Conservation (phyloP, 2,797 vertebrate species). For the Alcedo quadribrachys region DNA sequence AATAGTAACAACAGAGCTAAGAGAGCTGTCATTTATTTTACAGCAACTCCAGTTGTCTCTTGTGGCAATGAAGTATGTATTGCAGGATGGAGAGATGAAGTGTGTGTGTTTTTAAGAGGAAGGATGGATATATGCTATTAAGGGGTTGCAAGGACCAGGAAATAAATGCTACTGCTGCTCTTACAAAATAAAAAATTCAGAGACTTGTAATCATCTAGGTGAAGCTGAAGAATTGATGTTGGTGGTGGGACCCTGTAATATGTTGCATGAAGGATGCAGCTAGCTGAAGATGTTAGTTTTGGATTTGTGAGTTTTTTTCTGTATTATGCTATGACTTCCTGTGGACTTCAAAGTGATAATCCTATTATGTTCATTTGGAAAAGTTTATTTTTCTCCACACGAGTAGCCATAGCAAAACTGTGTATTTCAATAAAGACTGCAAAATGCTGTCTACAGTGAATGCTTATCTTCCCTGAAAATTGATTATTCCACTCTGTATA, state of each 20-base stretch:
- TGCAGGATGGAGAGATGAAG: not conserved
- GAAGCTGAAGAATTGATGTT: not conserved
- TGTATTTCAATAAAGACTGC: not conserved
- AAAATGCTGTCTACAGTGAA: not conserved
- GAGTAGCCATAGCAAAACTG: not conserved
- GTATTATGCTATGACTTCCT: not conserved
- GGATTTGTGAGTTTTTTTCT: not conserved
- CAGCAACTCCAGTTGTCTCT: not conserved
- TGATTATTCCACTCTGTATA: slow-evolving; percentile 11
- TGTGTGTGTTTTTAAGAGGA: not conserved
- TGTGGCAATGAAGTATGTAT: not conserved
- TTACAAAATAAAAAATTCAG: not conserved
- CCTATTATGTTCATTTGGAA: not conserved
- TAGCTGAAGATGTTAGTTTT: not conserved
- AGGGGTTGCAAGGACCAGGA: not conserved
- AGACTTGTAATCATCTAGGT: not conserved
- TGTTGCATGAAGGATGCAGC: not conserved
- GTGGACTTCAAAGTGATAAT: not conserved
- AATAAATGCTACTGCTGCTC: not conserved
- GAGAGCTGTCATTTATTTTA: not conserved
- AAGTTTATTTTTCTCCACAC: not conserved
- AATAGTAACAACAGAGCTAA: not conserved
- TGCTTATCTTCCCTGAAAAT: not conserved
- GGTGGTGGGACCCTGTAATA: not conserved
- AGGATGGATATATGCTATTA: not conserved